Percentiles rank a stretch among this genome's conserved stretches.
These are phyloP conservation scores for Lepidotrigona ventralis DNA, from an alignment of 1,140 invertebrate genomes.

Conservation along the genomic window DNA sequence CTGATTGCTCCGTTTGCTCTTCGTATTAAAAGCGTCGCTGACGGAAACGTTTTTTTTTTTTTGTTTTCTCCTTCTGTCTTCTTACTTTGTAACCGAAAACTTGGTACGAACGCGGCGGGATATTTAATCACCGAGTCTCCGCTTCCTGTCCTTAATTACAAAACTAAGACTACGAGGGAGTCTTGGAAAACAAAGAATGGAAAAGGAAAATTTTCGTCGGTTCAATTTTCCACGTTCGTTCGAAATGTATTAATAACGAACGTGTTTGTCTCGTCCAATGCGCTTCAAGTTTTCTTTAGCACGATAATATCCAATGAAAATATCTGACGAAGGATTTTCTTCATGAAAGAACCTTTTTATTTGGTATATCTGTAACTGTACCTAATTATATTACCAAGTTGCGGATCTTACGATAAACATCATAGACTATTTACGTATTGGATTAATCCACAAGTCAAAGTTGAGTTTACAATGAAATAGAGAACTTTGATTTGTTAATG, in stretches of 20 bases:
- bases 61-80: too few species aligned
- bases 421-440: too few species aligned
- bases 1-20: not conserved
- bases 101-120: conserved; percentile 36
- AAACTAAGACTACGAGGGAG: not conserved
- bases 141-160: not conserved
- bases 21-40: too few species aligned
- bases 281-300: not conserved
- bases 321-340: not conserved
- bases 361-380: not conserved
- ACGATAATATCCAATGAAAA: not conserved
- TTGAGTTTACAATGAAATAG: too few species aligned
- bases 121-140: conserved; percentile 46
- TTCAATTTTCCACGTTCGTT: not conserved
- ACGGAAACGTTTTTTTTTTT: too few species aligned
- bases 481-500: too few species aligned
- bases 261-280: too few species aligned
- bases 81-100: not conserved
- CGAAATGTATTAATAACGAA: too few species aligned
- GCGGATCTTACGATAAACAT: not conserved
- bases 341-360: too few species aligned
- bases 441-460: too few species aligned
- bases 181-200: not conserved
- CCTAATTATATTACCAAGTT: not conserved
- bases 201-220: not conserved